Evolutionary conservation across 2,797 vertebrate genomes (phyloP).

Genomic region (Pteronotus mesoamericanus): DNA sequence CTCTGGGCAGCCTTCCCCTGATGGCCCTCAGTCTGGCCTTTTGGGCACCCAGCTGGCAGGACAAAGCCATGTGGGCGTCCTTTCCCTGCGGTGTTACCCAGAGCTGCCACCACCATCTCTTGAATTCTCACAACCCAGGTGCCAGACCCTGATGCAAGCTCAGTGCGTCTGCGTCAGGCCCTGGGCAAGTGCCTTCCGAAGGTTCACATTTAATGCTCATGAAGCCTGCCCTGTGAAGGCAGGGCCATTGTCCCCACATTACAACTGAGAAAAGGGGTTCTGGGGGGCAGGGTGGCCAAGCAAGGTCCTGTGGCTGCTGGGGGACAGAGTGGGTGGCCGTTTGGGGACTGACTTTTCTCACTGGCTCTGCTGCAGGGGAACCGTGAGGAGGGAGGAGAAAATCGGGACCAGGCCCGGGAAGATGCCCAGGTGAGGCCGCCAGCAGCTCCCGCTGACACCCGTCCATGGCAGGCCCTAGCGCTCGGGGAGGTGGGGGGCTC

Average conservation of each 20-base stretch:
- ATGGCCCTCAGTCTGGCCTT: neutral
- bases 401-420: slow-evolving; percentile 83
- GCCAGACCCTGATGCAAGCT: neutral
- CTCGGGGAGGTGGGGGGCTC: neutral
- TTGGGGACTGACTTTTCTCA: neutral
- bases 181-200: neutral
- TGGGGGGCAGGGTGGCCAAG: neutral
- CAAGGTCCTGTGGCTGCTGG: neutral
- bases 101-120: neutral
- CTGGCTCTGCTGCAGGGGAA: slow-evolving; percentile 85
- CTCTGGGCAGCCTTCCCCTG: neutral
- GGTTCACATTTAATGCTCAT: neutral
- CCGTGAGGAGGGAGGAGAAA: slow-evolving; percentile 89
- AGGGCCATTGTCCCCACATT: neutral
- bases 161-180: neutral
- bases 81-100: neutral
- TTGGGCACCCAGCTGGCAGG: neutral
- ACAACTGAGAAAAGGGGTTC: neutral
- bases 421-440: slow-evolving; percentile 91
- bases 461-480: neutral
- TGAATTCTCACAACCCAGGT: neutral
- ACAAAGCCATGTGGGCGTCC: neutral
- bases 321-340: neutral
- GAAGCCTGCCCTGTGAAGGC: neutral
- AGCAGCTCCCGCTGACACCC: neutral